Evolutionary conservation across 2,888 invertebrate species (phyloP), one percentile per base, ranked within the genome.

Genomic region (Malachius bipustulatus): DNA sequence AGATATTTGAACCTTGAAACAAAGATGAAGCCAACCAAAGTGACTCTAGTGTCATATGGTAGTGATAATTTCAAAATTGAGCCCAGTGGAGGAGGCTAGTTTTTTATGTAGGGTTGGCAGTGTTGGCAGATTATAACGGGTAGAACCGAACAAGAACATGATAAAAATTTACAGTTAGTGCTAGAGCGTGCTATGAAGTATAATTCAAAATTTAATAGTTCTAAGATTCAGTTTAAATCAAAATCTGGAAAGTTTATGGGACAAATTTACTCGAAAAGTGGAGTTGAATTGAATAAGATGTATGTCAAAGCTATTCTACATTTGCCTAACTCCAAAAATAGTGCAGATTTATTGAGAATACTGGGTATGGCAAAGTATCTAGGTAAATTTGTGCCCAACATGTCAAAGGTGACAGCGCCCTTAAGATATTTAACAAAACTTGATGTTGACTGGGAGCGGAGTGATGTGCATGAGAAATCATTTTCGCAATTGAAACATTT

Each of bases 161-260:
- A 51, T 38, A 3, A 36, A 30, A 49, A 42, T 16, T 34, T 54
- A 11, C 32, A 39, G 16, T 6, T 37, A 35, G 49, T 55, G 2
- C 19, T 56, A 30, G 35, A 48, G 4, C 38, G 44, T 28, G 49
- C 49, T 9, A 40, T 24, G 38, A 4, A 49, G 35, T 33, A 37
- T 32, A 47, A 47, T 41, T 42, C 55, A n/a, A 54, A 48, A 40
- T 55, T 55, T 35, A 56, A 53, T 44, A 35, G 11, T n/a, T n/a
- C n/a, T n/a, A n/a, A n/a, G n/a, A n/a, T n/a, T n/a, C n/a, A n/a
- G n/a, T n/a, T n/a, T n/a, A 19, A 33, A 45, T 4, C 55, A 54
- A 43, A 9, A 49, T 13, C 47, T 28, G 48, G 52, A 3, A 50
- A 47, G 41, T 55, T 49, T 42, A 36, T 53, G 11, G 55, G 52